A percentile compares a stretch with the other conserved stretches of the same genome.
These are phyloP conservation scores for Acanthiza pusilla DNA, from an alignment of 2,797 vertebrate genomes.

Conservation along the genomic window DNA sequence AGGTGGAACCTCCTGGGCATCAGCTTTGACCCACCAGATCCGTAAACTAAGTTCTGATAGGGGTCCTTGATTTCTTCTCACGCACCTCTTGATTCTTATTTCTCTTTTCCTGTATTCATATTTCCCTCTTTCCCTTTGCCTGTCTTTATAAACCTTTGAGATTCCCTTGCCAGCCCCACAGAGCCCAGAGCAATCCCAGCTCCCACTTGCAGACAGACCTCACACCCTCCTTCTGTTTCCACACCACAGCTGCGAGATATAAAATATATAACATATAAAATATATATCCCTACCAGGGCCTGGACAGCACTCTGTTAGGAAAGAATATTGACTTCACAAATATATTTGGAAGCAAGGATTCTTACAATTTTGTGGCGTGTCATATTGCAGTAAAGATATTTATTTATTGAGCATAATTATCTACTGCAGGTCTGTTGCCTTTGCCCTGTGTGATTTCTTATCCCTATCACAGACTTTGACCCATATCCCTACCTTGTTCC, in stretches of 20 bases:
- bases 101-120: rapidly evolving
- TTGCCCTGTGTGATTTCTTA: not conserved
- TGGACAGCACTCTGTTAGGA: not conserved
- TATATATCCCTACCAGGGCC: not conserved
- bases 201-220: not conserved
- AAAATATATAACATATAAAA: not conserved
- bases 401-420: constrained; percentile 20
- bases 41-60: not conserved
- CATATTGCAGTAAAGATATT: not conserved
- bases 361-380: not conserved
- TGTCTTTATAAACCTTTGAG: not conserved
- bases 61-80: not conserved
- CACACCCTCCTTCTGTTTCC: not conserved
- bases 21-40: not conserved
- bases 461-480: constrained; percentile 10
- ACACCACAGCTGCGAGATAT: not conserved
- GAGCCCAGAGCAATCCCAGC: not conserved
- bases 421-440: not conserved
- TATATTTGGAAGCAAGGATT: not conserved
- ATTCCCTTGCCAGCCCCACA: not conserved
- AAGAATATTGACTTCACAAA: not conserved
- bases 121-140: not conserved
- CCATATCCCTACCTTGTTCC: not conserved
- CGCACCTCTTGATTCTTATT: not conserved
- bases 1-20: too few relatives aligned